These are phyloP conservation scores for Marcusenius ussheri DNA, from an alignment of 2,113 vertebrate species.

Conservation along the genomic window DNA sequence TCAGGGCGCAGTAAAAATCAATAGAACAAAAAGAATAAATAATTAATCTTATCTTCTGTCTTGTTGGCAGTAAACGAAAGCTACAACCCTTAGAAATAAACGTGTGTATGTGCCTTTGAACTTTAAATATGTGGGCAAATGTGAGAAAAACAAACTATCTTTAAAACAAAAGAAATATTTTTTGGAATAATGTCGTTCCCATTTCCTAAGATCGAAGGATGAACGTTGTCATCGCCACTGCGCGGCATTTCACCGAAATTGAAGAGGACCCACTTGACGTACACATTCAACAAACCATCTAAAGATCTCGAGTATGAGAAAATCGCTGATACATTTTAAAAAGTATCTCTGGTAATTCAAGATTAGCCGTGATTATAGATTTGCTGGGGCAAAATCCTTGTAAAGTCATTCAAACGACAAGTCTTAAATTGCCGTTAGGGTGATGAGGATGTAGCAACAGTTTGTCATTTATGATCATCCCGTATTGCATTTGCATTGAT, in stretches of 20 bases:
- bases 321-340: neutral
- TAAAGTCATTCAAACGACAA: neutral
- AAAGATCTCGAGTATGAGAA: neutral
- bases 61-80: slow-evolving; percentile 17
- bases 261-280: neutral
- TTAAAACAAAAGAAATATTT: neutral
- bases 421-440: neutral
- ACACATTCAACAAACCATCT: neutral
- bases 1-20: slow-evolving; percentile 3
- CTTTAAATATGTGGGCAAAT: neutral
- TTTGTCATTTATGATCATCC: neutral
- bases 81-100: neutral
- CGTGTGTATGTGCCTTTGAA: neutral
- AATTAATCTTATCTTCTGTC: neutral
- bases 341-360: neutral
- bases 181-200: neutral
- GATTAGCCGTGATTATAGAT: no score
- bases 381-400: no score
- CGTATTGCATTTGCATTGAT: neutral
- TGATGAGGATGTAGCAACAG: neutral
- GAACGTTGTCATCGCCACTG: neutral
- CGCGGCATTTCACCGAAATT: slow-evolving; percentile 11
- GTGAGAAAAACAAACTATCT: neutral
- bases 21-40: slow-evolving; percentile 2
- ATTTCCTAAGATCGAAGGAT: neutral